Percentiles rank a stretch among this genome's conserved stretches.
Evolutionary conservation across 1,140 invertebrate genomes (phyloP).

Genomic region (Psilanteris sp.): DNA sequence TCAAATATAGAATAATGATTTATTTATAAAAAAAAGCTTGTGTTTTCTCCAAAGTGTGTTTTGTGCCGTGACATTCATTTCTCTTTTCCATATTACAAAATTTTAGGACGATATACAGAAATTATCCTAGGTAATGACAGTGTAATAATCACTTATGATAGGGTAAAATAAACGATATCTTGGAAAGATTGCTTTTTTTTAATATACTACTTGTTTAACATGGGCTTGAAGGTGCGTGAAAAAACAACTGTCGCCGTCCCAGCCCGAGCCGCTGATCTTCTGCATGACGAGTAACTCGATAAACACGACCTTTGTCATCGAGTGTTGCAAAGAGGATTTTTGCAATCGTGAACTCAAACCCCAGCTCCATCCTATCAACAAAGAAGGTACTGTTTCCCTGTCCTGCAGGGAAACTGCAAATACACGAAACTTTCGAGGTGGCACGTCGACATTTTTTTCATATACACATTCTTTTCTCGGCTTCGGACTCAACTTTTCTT

Average conservation of each 20-base stretch:
- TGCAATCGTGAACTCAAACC: constrained; percentile 83
- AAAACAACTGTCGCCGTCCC: constrained; percentile 76
- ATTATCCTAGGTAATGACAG: constrained; percentile 1
- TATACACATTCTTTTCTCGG: constrained; percentile 31
- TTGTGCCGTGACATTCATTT: constrained; percentile 4
- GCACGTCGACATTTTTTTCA: constrained; percentile 64
- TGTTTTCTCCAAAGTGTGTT: constrained; percentile 25
- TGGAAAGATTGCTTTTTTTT: constrained; percentile 62
- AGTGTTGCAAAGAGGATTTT: constrained; percentile 85
- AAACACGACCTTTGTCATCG: constrained; percentile 82
- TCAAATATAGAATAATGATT: neutral
- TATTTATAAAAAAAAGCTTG: constrained; percentile 22
- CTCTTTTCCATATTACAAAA: neutral
- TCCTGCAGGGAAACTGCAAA: constrained; percentile 68
- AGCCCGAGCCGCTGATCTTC: constrained; percentile 79
- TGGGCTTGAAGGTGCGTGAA: constrained; percentile 79
- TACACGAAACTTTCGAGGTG: constrained; percentile 71
- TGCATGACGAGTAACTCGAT: constrained; percentile 78
- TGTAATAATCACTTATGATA: constrained; percentile 11
- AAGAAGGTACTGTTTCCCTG: constrained; percentile 76
- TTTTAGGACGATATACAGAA: constrained; percentile 34
- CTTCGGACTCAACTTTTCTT: no score
- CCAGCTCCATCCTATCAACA: constrained; percentile 77
- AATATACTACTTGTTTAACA: constrained; percentile 73
- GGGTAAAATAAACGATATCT: no score